Evolutionary conservation across 2,113 vertebrate species (phyloP), one percentile per base, ranked within the genome.

Genomic region (Hypomesus transpacificus): DNA sequence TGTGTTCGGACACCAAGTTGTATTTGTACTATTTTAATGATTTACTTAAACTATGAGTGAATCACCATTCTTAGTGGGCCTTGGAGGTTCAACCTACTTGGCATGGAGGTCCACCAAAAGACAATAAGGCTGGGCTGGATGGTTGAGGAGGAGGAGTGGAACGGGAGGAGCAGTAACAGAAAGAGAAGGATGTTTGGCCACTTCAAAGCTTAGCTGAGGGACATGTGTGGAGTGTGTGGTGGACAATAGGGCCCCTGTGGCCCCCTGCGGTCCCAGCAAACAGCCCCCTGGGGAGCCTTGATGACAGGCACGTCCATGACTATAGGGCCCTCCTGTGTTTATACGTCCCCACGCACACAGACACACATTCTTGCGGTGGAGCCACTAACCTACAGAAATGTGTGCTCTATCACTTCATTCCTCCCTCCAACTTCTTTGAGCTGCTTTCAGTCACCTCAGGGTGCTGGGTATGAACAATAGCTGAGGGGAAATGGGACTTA

Each of bases 401-500:
- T 57, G 50, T 22, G 68, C 71, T 64, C 59, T 66, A 65, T 73
- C 60, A 70, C 60, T 28, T 39, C 3, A 3, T 13, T 52, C 53
- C 74, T 68, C 66, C 75, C 69, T 70, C 14, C 74, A 74, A 69
- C 46, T 20, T 14, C 54, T 20, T 56, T 56, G 17, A 17, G 16
- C 18, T 14, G 66, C 65, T 71, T 69, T 73, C 22, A 24, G 70
- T 76, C 71, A 76, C 74, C 74, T 75, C 63, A 73, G 79, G 69
- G 62, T 54, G 46, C 63, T 72, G 60, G 65, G 66, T n/a, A 57
- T 66, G 62, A 54, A 80, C 70, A 74, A 67, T 66, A 63, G 58
- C 21, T 68, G 52, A 28, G 52, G 72, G 73, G 74, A 81, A 72
- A 69, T 75, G 68, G 72, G 64, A 59, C 72, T 79, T 81, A 76